Percentiles rank a stretch among this genome's conserved stretches.
Evolutionary conservation across 2,888 invertebrate species (phyloP).

Genomic region (Aspidiotus rigidus): DNA sequence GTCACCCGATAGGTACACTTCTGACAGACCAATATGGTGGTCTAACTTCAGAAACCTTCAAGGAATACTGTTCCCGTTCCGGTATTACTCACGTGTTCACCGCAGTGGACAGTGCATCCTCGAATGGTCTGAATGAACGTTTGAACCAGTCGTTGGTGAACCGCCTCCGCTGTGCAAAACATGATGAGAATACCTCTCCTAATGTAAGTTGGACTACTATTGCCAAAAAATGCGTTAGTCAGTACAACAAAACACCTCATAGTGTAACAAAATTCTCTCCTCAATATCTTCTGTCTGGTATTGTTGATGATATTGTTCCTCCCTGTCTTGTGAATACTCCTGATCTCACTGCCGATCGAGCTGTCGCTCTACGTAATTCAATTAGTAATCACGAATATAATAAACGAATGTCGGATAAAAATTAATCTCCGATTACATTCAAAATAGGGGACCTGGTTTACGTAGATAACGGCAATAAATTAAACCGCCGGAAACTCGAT

Average conservation of each 20-base stretch:
- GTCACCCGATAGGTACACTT: slow-evolving; percentile 6
- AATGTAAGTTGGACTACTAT: slow-evolving; percentile 9
- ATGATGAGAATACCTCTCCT: neutral
- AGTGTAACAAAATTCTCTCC: slow-evolving; percentile 3
- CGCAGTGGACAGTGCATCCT: slow-evolving; percentile 14
- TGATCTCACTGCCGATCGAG: neutral
- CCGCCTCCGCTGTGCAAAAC: neutral
- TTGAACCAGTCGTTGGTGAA: slow-evolving; percentile 9
- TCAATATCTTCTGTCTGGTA: slow-evolving; percentile 1
- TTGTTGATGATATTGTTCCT: neutral
- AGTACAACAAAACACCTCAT: slow-evolving; percentile 14
- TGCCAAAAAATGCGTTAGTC: slow-evolving; percentile 8
- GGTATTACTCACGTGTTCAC: slow-evolving; percentile 11
- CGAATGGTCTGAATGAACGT: slow-evolving; percentile 12
- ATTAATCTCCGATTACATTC: neutral
- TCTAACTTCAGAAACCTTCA: slow-evolving; percentile 7
- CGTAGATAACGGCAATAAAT: neutral
- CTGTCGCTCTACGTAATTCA: neutral
- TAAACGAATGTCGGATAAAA: neutral
- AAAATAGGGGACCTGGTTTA: neutral
- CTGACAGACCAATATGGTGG: slow-evolving; percentile 1
- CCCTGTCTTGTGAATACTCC: neutral
- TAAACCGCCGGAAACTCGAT: neutral
- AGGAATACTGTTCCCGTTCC: neutral
- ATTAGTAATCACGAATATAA: slow-evolving; percentile 4